Evolutionary conservation across 2,113 vertebrate genomes (phyloP).

Genomic region (Callocephalon fimbriatum): DNA sequence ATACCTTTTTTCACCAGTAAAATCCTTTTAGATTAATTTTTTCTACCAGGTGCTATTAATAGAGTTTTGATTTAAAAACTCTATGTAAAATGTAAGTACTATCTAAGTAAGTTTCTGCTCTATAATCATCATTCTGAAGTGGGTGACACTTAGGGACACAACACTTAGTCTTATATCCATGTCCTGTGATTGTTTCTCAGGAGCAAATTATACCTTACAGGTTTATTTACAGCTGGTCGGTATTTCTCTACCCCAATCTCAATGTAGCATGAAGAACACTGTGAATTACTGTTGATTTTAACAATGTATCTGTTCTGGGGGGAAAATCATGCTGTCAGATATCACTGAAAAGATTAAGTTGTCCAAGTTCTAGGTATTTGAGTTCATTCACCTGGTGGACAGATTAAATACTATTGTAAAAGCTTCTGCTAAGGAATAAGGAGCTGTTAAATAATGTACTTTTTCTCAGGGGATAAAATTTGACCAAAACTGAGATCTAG

Average conservation of each 20-base stretch:
- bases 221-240: not conserved
- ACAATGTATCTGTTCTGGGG: not conserved
- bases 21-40: not conserved
- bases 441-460: not conserved
- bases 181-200: not conserved
- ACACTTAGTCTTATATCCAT: not conserved
- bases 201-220: not conserved
- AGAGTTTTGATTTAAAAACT: not conserved
- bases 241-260: not conserved
- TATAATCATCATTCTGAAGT: not conserved
- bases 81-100: not conserved
- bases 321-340: not conserved
- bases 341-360: not conserved
- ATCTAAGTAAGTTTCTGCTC: not conserved
- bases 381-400: not conserved
- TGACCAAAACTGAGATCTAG: not conserved
- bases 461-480: not conserved
- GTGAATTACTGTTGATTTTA: not conserved
- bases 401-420: not conserved
- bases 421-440: not conserved
- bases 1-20: not conserved
- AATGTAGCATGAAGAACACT: not conserved
- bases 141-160: not conserved
- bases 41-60: not conserved
- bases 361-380: not conserved